Conservation (phyloP, 1,140 invertebrate genomes). For the Hydropsyche tenuis region DNA sequence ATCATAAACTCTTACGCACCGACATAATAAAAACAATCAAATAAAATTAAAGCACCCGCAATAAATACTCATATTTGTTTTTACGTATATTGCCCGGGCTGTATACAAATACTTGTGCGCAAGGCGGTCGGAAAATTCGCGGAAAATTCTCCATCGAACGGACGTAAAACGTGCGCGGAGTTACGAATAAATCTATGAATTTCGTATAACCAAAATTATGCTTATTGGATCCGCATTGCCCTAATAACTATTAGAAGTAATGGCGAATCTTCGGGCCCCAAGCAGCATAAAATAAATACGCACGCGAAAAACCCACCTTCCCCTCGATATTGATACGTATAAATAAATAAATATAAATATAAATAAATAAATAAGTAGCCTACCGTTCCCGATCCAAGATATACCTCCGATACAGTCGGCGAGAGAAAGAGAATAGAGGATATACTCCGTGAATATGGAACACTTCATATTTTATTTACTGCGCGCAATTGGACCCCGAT, state of each 20-base stretch:
- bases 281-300: conserved; percentile 3
- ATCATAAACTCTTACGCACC: too few relatives aligned
- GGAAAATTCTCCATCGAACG: too few relatives aligned
- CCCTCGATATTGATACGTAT: not conserved
- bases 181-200: conserved; percentile 12
- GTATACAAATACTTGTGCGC: too few relatives aligned
- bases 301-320: not conserved
- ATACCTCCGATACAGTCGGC: not conserved
- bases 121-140: too few relatives aligned
- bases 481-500: conserved; percentile 63
- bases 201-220: conserved; percentile 16
- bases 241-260: conserved; percentile 25
- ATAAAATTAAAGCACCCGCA: too few relatives aligned
- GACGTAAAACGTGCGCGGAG: too few relatives aligned
- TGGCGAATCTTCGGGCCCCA: conserved; percentile 2
- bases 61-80: too few relatives aligned
- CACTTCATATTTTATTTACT: conserved; percentile 64
- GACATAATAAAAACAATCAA: too few relatives aligned
- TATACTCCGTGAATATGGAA: conserved; percentile 54
- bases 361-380: conserved; percentile 21
- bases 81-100: too few relatives aligned
- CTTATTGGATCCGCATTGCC: conserved; percentile 24
- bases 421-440: conserved; percentile 57
- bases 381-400: too few relatives aligned
- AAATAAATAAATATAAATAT: conserved; percentile 28